Evolutionary conservation across 1,140 invertebrate species (phyloP), one percentile per base, ranked within the genome.

Genomic region (Temnothorax longispinosus): DNA sequence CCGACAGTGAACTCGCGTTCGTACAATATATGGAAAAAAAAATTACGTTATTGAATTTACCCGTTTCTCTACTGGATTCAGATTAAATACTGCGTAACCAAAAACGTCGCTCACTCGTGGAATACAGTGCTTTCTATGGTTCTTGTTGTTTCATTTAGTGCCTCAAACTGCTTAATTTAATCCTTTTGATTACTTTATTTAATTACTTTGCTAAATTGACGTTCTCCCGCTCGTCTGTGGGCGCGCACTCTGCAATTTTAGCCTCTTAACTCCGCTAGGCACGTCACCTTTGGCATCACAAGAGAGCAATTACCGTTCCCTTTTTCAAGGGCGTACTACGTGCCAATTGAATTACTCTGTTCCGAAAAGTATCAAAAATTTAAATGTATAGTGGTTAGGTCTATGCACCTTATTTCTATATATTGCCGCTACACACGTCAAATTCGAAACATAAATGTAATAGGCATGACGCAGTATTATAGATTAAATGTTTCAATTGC

Each of bases 161-260:
- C 15, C n/a, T 41, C 62, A 52, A 52, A 80, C 18, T 54, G 15
- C 64, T 81, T 38, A 38, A 71, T 56, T 56, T 81, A 56, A 81
- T 54, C 50, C 21, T 71, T 81, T 71, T 56, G 38, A 81, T 81
- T 71, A 71, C 64, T 81, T 81, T 32, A 71, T 81, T 38, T 44
- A 71, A 81, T 81, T 81, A 81, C 52, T 71, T 71, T 47, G 11
- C 15, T 44, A 81, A 81, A 81, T 81, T 81, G 35, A 71, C 15
- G 5, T 62, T 27, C 64, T 80, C 60, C 47, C 18, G n/a, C 47
- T 27, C 21, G 35, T 52, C 62, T 52, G 47, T 41, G 77, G 64
- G 15, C 21, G 15, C 21, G 62, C 11, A 8, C 65, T 54, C n/a
- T 81, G 76, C 58, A 78, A 65, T 78, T 78, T 77, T 50, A 35